Percentiles rank a stretch among this genome's conserved stretches.
phyloP scores from a whole-genome alignment of 2,797 vertebrate genomes.

The Hybognathus amarus region DNA sequence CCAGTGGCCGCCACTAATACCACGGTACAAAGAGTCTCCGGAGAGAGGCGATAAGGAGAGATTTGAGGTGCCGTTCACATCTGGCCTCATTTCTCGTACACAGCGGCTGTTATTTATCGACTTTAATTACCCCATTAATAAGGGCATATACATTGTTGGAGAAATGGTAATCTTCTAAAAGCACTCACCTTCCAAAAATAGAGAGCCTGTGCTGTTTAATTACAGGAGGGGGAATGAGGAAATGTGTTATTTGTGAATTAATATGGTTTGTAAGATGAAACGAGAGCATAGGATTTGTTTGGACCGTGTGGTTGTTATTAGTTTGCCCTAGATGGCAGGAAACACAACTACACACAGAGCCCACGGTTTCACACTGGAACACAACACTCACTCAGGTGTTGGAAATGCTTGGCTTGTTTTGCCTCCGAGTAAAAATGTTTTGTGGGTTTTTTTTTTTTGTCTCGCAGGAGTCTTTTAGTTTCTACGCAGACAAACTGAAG shows the following conservation, averaged over 20 bases:
- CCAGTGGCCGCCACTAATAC: slow-evolving; percentile 1
- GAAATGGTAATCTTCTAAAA: slow-evolving; percentile 62
- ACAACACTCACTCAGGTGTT: background rate
- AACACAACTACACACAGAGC: background rate
- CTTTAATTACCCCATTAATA: slow-evolving; percentile 67
- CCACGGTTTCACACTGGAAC: background rate
- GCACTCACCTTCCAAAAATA: slow-evolving; percentile 54
- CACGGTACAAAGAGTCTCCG: slow-evolving; percentile 54
- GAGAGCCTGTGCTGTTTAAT: slow-evolving; percentile 56
- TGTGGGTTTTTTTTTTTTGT: background rate
- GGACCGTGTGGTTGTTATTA: slow-evolving; percentile 26
- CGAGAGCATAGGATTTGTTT: slow-evolving; percentile 28
- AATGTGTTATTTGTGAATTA: slow-evolving; percentile 56
- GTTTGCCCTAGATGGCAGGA: slow-evolving; percentile 40
- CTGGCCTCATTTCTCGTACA: slow-evolving; percentile 43
- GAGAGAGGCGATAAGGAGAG: slow-evolving; percentile 59
- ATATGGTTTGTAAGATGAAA: slow-evolving; percentile 60
- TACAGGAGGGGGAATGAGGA: slow-evolving; percentile 45
- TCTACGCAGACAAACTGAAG: slow-evolving; percentile 83
- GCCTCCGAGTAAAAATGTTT: background rate
- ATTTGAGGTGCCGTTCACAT: slow-evolving; percentile 52
- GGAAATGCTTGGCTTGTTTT: background rate
- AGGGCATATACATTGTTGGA: slow-evolving; percentile 58
- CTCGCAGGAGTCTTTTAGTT: slow-evolving; percentile 84
- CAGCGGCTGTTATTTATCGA: slow-evolving; percentile 57